Percentiles rank a stretch among this genome's conserved stretches.
Evolutionary conservation across 2,797 vertebrate genomes (phyloP).

Genomic region (Danio aesculapii): DNA sequence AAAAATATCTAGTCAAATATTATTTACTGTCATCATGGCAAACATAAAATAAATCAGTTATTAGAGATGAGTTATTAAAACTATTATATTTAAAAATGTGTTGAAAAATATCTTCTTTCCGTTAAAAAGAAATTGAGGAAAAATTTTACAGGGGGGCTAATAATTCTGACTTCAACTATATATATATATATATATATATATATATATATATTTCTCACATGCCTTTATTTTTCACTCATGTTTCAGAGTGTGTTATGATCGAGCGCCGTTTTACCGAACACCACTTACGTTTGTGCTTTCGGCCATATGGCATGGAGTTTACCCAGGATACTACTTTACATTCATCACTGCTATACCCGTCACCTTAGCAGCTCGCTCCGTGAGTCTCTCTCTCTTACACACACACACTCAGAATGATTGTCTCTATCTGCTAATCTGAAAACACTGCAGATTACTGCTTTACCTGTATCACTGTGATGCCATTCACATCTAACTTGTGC

Average conservation of each 20-base stretch:
- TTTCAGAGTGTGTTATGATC: constrained; percentile 91
- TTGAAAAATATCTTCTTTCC: too few species aligned
- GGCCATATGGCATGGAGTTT: constrained; percentile 97
- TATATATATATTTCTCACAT: background rate
- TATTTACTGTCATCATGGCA: too few species aligned
- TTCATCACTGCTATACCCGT: constrained; percentile 94
- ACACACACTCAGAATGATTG: background rate
- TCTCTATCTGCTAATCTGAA: background rate
- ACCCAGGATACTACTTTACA: constrained; percentile 98
- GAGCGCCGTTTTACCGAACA: constrained; percentile 84
- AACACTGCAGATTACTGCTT: background rate
- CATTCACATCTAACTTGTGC: background rate
- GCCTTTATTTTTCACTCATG: background rate
- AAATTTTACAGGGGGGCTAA: too few species aligned
- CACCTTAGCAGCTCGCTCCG: constrained; percentile 89
- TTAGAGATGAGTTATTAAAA: too few species aligned
- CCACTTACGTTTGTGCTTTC: constrained; percentile 92
- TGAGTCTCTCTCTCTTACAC: constrained; percentile 66
- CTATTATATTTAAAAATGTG: too few species aligned
- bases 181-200: too few species aligned
- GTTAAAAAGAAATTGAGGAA: too few species aligned
- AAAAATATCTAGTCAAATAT: too few species aligned
- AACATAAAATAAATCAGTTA: too few species aligned
- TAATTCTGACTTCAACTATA: too few species aligned
- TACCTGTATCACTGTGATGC: background rate